phyloP scores from a whole-genome alignment of 2,888 invertebrate genomes.

The Drosophila neutralis region DNA sequence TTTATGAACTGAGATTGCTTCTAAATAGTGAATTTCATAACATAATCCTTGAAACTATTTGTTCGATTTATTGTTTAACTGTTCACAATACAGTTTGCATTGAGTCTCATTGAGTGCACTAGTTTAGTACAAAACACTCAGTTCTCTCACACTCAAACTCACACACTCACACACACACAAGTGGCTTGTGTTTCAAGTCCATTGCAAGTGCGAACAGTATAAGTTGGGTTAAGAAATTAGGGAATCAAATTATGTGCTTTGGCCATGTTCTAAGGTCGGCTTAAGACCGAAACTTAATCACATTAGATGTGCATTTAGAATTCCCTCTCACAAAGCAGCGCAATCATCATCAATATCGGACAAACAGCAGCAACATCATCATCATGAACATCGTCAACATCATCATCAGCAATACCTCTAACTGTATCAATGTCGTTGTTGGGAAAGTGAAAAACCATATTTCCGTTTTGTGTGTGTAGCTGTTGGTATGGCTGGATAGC shows the following conservation, averaged over 20 bases:
- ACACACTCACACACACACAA: neutral
- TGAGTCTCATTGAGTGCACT: neutral
- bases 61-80: neutral
- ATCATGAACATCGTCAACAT: conserved; percentile 29
- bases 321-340: conserved; percentile 53
- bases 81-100: neutral
- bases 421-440: conserved; percentile 40
- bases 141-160: neutral
- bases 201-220: conserved; percentile 29
- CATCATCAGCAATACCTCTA: conserved; percentile 35
- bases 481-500: conserved; percentile 3
- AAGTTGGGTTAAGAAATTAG: conserved; percentile 41
- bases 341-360: conserved; percentile 16
- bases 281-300: conserved; percentile 63
- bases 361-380: conserved; percentile 1
- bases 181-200: conserved; percentile 1
- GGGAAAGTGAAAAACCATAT: conserved; percentile 70
- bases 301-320: conserved; percentile 71
- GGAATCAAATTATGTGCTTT: conserved; percentile 12
- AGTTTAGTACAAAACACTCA: neutral
- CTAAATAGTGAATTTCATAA: neutral
- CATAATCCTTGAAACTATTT: neutral
- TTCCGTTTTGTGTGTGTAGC: conserved; percentile 36
- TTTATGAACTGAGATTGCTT: neutral
- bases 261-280: conserved; percentile 19